Evolutionary conservation across 2,888 invertebrate genomes (phyloP), one percentile per base, ranked within the genome.

Genomic region (Cistogaster globosa): DNA sequence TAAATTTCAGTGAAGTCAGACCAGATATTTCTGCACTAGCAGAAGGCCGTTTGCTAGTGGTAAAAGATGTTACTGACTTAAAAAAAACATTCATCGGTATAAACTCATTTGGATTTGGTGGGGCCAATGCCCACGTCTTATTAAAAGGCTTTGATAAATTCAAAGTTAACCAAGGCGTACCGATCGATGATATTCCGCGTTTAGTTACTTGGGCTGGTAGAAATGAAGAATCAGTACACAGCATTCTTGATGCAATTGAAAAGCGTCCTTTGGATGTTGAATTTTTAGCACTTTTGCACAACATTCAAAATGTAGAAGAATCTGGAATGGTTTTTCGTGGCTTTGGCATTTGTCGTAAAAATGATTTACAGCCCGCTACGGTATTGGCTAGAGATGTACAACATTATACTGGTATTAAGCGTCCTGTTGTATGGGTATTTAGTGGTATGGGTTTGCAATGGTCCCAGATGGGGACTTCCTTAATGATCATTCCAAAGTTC

Each of bases 51-150:
- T 91, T 96, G 42, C 89, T 94, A 87, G 97, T 98, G 0, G 95
- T 98, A 0, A 95, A 95, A 0, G 96, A 95, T 67, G 94, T 93
- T 90, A 95, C 92, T 26, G 94, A 94, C 0, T 96, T 97, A 94
- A 92, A 94, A 45, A 96, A 96, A 42, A 96, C 97, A 22, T 93
- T 96, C 90, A 95, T 96, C 36, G 98, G 96, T 5, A 94, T 98
- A 32, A 98, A 97, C 93, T 97, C 97, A 12, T 98, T 98, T 91
- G 98, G 98, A 0, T 98, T 98, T 90, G 98, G 98, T 38, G 98
- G 98, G 0, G 96, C 96, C 5, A 98, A 97, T 89, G 96, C 95
- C 63, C 92, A 93, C 86, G 90, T 90, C 0, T 83, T 93, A 0
- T 78, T 93, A 0, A 89, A 88, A 58, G 91, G 88, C 0, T 74